Conservation (phyloP, 2,888 invertebrate species). For the Plagodis dolabraria region DNA sequence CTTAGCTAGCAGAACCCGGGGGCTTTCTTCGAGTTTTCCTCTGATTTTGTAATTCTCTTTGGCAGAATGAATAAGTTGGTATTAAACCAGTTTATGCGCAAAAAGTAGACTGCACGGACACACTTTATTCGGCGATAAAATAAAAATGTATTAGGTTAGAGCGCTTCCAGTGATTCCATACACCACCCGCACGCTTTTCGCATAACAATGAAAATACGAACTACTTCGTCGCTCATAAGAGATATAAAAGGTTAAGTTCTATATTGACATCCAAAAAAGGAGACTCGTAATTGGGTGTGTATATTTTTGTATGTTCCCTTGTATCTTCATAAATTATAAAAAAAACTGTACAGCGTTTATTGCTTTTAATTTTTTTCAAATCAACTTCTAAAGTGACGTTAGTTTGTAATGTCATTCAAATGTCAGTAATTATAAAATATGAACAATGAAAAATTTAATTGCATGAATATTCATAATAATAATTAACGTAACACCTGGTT, state of each 20-base stretch:
- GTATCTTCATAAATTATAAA: no score
- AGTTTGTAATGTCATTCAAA: no score
- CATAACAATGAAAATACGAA: conserved; percentile 38
- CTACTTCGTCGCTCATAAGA: conserved; percentile 21
- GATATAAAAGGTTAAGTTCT: conserved; percentile 12
- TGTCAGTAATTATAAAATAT: no score
- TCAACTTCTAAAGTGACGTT: no score
- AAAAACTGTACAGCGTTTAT: no score
- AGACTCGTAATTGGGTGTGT: no score
- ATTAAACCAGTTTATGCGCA: conserved; percentile 25
- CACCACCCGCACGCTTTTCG: conserved; percentile 33
- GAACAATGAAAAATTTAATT: no score
- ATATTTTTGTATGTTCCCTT: no score
- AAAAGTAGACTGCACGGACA: conserved; percentile 26
- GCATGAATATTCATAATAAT: no score
- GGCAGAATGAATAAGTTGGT: conserved; percentile 9
- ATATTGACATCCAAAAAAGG: no score
- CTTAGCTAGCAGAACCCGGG: background rate
- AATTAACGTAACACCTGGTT: no score
- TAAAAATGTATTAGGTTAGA: conserved; percentile 35
- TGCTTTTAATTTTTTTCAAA: no score
- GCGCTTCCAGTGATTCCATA: conserved; percentile 34
- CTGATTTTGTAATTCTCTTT: conserved; percentile 6
- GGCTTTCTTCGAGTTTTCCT: background rate
- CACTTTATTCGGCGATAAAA: conserved; percentile 32